phyloP scores from a whole-genome alignment of 2,888 invertebrate species.

The Diaperis boleti region DNA sequence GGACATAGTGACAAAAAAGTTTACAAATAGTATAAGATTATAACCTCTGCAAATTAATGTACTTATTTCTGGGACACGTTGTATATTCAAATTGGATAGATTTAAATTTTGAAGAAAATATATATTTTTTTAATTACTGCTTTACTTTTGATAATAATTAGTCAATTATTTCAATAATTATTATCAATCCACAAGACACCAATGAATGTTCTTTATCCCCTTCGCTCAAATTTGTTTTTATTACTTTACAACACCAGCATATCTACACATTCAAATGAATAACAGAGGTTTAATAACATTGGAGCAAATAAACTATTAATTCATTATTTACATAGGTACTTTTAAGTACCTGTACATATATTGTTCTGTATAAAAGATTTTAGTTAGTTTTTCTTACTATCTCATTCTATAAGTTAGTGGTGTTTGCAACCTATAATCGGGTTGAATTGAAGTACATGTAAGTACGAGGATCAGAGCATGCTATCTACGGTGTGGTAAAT shows the following conservation, averaged over 20 bases:
- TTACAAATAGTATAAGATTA: too few species aligned
- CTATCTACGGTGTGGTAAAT: neutral
- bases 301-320: constrained; percentile 9
- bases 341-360: too few species aligned
- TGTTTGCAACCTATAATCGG: constrained; percentile 26
- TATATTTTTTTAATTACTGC: neutral
- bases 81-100: too few species aligned
- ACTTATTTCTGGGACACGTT: too few species aligned
- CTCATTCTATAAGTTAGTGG: too few species aligned
- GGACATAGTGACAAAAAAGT: too few species aligned
- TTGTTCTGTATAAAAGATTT: too few species aligned
- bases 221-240: constrained; percentile 2
- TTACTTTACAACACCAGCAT: constrained; percentile 5
- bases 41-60: too few species aligned
- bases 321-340: constrained; percentile 1
- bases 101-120: constrained; percentile 8
- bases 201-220: neutral
- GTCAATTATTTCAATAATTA: too few species aligned
- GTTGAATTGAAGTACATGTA: constrained; percentile 10
- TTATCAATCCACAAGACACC: neutral
- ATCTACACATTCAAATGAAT: neutral
- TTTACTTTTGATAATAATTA: constrained; percentile 6
- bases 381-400: too few species aligned
- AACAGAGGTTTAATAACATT: constrained; percentile 6
- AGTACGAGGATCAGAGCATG: constrained; percentile 15